Base-by-base conservation (phyloP, 2,797 vertebrate genomes). In the Botia almorhae region DNA sequence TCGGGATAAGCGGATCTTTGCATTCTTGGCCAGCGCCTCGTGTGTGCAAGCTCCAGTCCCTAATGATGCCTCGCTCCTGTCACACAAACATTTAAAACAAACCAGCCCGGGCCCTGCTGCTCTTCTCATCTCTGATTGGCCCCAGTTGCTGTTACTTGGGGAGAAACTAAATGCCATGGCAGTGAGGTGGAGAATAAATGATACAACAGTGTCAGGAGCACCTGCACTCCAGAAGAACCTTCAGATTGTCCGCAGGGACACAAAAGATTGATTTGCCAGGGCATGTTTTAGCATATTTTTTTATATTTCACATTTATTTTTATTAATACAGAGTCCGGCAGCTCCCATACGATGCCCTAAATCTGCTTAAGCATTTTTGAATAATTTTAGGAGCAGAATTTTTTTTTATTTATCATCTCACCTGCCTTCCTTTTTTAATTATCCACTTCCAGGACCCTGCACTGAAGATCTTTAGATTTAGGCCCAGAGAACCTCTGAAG, bases 391-490 rank as follows among this genome's bases (percentile, higher is more conserved):
- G 17, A 23, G 58, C 53, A n/a, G n/a, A 70, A 56, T n/a, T n/a
- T 70, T 67, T 46, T 65, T 50, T 46, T 60, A 74, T 74, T 68
- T 51, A 80, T 80, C 4, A 29, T 33, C 39, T n/a, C 55, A 73
- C 67, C 60, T 75, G 21, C 48, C 72, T 46, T 69, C 81, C 84
- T 84, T 76, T 81, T 85, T 79, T 83, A 78, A 81, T 72, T 74
- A 61, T 53, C 68, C 74, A 36, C 43, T n/a, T 67, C 80, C 76
- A 88, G 89, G 85, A 88, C 85, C 87, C 91, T 87, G 86, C 87
- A 74, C 76, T 89, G 21, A 77, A 86, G 82, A 88, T 89, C 84
- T 86, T 87, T 92, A 92, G 92, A 92, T 92, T n/a, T n/a, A n/a
- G n/a, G 89, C 90, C 89, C 88, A 80, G 82, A 48, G 89, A 90